These are phyloP conservation scores for Metopia argyrocephala DNA, from an alignment of 2,888 invertebrate species.

Conservation along the genomic window DNA sequence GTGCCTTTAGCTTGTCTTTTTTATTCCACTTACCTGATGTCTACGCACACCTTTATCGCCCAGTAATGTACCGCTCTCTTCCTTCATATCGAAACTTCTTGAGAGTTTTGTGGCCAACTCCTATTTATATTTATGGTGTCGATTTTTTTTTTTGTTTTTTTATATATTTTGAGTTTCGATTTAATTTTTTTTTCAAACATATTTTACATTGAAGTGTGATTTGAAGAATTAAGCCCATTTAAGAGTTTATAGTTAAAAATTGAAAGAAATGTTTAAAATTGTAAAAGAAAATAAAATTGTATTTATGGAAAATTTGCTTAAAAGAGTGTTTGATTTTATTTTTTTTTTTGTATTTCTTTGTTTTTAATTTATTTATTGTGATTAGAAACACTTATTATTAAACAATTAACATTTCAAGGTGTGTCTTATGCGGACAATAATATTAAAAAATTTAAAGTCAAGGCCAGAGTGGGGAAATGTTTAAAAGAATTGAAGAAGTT, in stretches of 20 bases:
- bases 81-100: constrained; percentile 93
- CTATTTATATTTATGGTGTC: constrained; percentile 79
- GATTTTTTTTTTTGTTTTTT: constrained; percentile 63
- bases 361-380: constrained; percentile 16
- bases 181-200: constrained; percentile 54
- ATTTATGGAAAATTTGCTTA: constrained; percentile 22
- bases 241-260: constrained; percentile 51
- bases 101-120: constrained; percentile 92
- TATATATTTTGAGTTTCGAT: constrained; percentile 42
- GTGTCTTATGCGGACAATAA: neutral
- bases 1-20: constrained; percentile 14
- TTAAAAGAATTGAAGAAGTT: neutral
- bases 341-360: constrained; percentile 3
- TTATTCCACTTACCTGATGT: constrained; percentile 79
- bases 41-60: constrained; percentile 85
- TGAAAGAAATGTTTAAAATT: constrained; percentile 66
- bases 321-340: constrained; percentile 14
- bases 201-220: constrained; percentile 45
- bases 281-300: constrained; percentile 54
- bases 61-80: constrained; percentile 86
- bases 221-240: constrained; percentile 50
- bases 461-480: neutral
- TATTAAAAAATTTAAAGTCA: neutral
- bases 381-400: constrained; percentile 20
- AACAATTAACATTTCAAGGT: constrained; percentile 29